These are phyloP conservation scores for Dolichoris vasculosae DNA, from an alignment of 1,140 invertebrate genomes.

Conservation along the genomic window DNA sequence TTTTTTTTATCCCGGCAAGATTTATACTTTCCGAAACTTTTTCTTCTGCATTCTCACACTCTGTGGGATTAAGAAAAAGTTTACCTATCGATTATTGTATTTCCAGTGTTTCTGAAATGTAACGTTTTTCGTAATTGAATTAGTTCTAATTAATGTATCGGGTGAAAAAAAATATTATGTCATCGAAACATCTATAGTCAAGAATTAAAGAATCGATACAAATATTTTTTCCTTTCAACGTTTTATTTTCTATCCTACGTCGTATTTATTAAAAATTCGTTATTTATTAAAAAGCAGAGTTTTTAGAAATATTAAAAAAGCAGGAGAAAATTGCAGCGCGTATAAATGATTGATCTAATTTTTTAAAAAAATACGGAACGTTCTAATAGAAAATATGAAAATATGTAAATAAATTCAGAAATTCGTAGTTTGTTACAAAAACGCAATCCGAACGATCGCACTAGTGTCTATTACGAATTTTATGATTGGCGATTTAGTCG, in stretches of 20 bases:
- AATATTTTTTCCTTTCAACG: not conserved
- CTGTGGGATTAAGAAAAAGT: not conserved
- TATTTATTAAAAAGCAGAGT: too few species aligned
- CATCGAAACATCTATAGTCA: not conserved
- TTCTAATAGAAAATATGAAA: not conserved
- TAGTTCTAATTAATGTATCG: too few species aligned
- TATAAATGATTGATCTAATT: not conserved
- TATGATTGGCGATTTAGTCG: not conserved
- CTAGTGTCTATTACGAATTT: not conserved
- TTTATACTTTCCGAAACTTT: conserved; percentile 8
- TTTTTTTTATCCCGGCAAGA: not conserved
- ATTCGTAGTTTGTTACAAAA: not conserved
- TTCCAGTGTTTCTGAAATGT: not conserved
- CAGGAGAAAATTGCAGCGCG: not conserved
- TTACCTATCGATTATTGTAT: not conserved
- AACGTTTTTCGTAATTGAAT: too few species aligned
- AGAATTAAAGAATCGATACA: not conserved
- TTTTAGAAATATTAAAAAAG: too few species aligned
- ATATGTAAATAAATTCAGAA: not conserved
- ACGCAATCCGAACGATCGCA: not conserved
- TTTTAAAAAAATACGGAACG: not conserved
- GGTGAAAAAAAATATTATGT: too few species aligned
- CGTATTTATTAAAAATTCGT: too few species aligned
- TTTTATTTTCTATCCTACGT: too few species aligned
- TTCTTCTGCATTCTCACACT: not conserved